Conservation (phyloP, 2,888 invertebrate genomes). For the Pristionchus maxplancki region DNA sequence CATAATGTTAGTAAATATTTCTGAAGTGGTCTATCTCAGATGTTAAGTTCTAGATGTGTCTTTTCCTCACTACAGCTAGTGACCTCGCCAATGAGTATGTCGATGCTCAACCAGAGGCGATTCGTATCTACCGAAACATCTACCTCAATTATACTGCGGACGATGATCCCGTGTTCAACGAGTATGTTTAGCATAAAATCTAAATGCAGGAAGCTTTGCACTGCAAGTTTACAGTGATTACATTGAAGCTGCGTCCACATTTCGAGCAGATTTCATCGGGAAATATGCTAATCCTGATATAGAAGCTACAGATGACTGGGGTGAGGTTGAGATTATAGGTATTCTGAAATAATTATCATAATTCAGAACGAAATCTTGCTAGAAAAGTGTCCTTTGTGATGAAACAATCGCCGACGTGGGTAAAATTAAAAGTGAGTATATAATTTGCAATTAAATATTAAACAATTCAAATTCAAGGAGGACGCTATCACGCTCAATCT, state of each 20-base stretch:
- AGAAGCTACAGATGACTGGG: no score
- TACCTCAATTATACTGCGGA: conserved; percentile 16
- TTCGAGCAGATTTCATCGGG: not conserved
- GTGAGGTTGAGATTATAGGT: not conserved
- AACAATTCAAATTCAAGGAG: not conserved
- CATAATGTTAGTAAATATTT: no score
- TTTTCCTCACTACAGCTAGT: not conserved
- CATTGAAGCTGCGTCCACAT: not conserved
- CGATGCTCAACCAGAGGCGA: not conserved
- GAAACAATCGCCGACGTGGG: not conserved
- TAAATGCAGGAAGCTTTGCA: no score
- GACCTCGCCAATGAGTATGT: not conserved
- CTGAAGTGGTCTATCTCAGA: not conserved
- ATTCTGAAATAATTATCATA: not conserved
- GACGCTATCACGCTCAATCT: not conserved
- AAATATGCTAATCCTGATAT: not conserved
- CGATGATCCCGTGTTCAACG: not conserved
- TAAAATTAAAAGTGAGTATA: not conserved
- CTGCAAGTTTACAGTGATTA: no score
- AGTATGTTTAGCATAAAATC: not conserved
- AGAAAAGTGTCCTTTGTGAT: not conserved
- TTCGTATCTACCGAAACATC: conserved; percentile 10
- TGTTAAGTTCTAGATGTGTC: not conserved
- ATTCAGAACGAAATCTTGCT: not conserved
- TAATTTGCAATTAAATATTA: no score